phyloP scores from a whole-genome alignment of 2,113 vertebrate genomes.

The Actenoides lindsayi region DNA sequence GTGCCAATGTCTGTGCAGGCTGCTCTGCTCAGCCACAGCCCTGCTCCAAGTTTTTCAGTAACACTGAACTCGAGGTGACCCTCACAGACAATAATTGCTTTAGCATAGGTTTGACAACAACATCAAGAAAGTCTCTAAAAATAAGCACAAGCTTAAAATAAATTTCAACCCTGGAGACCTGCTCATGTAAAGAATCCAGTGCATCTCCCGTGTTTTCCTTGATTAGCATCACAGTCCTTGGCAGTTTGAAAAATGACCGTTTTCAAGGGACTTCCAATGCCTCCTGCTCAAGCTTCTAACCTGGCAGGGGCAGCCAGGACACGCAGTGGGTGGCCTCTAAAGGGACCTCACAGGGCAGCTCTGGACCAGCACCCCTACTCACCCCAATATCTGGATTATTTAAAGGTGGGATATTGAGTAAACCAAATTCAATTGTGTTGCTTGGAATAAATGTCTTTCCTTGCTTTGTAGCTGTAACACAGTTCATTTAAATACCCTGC shows the following conservation, averaged over 20 bases:
- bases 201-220: conserved; percentile 29
- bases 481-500: neutral
- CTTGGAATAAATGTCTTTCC: neutral
- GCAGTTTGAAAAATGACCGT: conserved; percentile 37
- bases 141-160: conserved; percentile 73
- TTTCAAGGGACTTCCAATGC: conserved; percentile 65
- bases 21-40: conserved; percentile 28
- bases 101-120: conserved; percentile 73
- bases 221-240: conserved; percentile 63
- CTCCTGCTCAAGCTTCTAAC: conserved; percentile 27
- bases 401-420: neutral
- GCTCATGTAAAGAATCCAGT: conserved; percentile 51
- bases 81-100: conserved; percentile 72
- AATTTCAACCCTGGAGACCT: conserved; percentile 59
- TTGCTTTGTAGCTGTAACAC: neutral
- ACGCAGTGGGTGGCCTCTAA: conserved; percentile 14
- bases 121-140: conserved; percentile 66
- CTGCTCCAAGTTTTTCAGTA: conserved; percentile 45
- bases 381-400: neutral
- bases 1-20: neutral
- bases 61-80: conserved; percentile 78
- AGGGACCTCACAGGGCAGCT: neutral
- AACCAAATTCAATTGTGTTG: neutral
- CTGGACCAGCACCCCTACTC: neutral
- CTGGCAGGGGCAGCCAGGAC: conserved; percentile 59